Conservation (phyloP, 2,888 invertebrate species). For the Gymnosoma rotundatum region DNA sequence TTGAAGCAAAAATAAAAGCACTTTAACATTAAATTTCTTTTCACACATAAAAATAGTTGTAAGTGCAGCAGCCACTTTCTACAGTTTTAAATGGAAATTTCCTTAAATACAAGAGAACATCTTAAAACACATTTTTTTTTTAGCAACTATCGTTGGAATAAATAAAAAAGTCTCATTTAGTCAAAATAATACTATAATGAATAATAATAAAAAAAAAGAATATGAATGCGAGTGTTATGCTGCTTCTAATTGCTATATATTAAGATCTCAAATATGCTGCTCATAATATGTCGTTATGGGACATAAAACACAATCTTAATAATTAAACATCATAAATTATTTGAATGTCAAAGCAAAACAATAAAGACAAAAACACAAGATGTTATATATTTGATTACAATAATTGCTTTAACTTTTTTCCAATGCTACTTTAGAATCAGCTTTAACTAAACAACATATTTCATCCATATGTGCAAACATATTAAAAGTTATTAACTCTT, state of each 20-base stretch:
- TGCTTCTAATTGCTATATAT: no score
- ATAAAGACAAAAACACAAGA: conserved; percentile 70
- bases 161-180: conserved; percentile 59
- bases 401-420: conserved; percentile 41
- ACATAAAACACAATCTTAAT: conserved; percentile 73
- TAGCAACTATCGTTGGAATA: conserved; percentile 10
- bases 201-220: no score
- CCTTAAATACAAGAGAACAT: conserved; percentile 7
- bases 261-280: no score
- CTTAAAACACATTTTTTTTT: conserved; percentile 3
- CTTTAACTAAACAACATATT: background rate
- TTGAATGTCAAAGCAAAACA: conserved; percentile 78
- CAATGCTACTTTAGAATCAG: background rate
- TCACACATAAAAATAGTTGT: conserved; percentile 77
- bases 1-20: conserved; percentile 14
- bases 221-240: no score
- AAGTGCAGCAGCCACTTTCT: conserved; percentile 45
- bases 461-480: conserved; percentile 40
- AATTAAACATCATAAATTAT: conserved; percentile 82
- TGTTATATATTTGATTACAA: conserved; percentile 62
- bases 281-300: conserved; percentile 56
- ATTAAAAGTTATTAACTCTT: conserved; percentile 38
- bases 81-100: conserved; percentile 49
- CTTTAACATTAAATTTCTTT: conserved; percentile 53
- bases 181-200: no score